Percentiles rank a stretch among this genome's conserved stretches.
phyloP scores from a whole-genome alignment of 2,113 vertebrate genomes.

The Lophotis ruficrista region DNA sequence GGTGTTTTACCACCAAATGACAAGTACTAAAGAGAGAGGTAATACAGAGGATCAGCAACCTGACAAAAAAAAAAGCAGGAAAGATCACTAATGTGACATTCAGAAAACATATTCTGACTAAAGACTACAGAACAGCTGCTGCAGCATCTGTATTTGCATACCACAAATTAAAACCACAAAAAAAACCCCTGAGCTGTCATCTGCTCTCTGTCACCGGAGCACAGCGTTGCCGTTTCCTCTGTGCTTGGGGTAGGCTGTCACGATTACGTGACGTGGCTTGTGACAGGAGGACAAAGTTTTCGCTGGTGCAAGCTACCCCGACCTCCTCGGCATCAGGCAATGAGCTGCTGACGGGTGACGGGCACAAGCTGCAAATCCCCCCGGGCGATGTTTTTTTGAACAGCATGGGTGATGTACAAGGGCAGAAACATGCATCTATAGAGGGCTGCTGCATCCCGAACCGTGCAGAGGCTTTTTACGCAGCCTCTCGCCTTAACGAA shows the following conservation, averaged over 20 bases:
- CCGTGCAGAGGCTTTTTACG: neutral
- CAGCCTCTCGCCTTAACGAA: neutral
- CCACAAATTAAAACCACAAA: neutral
- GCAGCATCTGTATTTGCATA: slow-evolving; percentile 15
- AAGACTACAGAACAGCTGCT: neutral
- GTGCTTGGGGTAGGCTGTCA: neutral
- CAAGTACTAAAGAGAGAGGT: neutral
- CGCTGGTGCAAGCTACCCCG: neutral
- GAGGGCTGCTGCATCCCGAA: neutral
- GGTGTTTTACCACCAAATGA: neutral
- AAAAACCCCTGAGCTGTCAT: neutral
- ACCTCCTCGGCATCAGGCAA: neutral
- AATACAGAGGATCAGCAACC: neutral
- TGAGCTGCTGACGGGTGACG: fast-evolving
- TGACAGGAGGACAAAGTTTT: neutral
- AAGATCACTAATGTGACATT: neutral
- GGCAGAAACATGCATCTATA: neutral
- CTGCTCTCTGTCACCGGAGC: neutral
- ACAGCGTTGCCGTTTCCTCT: neutral
- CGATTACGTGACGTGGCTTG: fast-evolving
- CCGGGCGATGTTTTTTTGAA: neutral
- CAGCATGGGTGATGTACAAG: neutral
- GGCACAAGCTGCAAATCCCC: neutral
- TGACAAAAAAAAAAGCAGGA: neutral
- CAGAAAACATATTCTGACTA: neutral